Conservation (phyloP, 1,140 invertebrate species). For the Heliconius hermathena region DNA sequence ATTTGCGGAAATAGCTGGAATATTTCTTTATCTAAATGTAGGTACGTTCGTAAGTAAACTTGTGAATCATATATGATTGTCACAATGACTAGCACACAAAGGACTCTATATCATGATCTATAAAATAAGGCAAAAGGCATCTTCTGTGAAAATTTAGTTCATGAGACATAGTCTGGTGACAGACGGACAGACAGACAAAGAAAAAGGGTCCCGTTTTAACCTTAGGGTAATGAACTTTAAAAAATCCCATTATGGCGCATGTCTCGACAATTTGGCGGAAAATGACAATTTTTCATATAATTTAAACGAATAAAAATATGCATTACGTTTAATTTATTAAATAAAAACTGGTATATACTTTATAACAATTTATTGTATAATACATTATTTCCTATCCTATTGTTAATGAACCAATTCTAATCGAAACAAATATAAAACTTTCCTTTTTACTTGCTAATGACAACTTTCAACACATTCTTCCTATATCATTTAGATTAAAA, state of each 20-base stretch:
- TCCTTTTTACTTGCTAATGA: slow-evolving; percentile 6
- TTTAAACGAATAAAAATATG: neutral
- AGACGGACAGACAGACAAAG: no score
- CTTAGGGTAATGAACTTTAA: no score
- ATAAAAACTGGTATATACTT: neutral
- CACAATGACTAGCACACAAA: neutral
- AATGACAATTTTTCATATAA: neutral
- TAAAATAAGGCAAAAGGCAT: no score
- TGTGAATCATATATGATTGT: neutral
- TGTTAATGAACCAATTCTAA: slow-evolving; percentile 22
- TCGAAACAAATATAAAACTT: slow-evolving; percentile 17
- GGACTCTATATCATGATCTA: no score
- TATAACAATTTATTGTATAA: neutral
- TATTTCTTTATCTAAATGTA: no score
- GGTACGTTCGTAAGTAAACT: no score
- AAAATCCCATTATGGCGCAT: no score
- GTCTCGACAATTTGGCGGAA: no score
- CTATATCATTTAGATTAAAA: neutral
- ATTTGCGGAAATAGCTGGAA: no score
- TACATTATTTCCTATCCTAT: slow-evolving; percentile 8
- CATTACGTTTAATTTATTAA: neutral
- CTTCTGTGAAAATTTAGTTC: no score
- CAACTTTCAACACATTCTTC: slow-evolving; percentile 11
- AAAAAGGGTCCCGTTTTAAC: no score
- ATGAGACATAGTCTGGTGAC: no score